Percentiles rank a stretch among this genome's conserved stretches.
These are phyloP conservation scores for Diglossa cyanea DNA, from an alignment of 2,797 vertebrate species.

Conservation along the genomic window DNA sequence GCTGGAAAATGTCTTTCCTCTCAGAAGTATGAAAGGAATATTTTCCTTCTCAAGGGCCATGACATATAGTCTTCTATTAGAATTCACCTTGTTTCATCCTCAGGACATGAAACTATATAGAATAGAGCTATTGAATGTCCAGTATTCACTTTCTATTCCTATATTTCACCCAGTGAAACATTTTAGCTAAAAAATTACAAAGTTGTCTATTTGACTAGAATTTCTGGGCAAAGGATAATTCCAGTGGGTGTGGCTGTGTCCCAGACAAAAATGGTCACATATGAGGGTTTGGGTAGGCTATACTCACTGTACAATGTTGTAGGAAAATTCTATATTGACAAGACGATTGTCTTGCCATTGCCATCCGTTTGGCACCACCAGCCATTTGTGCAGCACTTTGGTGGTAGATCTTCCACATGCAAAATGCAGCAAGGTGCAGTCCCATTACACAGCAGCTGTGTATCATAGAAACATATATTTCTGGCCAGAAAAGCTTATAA, in stretches of 20 bases:
- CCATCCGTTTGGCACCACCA: background rate
- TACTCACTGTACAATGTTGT: background rate
- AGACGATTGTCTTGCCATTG: background rate
- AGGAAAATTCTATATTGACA: background rate
- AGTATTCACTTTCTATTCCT: background rate
- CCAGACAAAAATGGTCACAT: background rate
- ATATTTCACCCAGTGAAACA: background rate
- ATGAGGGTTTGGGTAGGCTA: background rate
- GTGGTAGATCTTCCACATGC: background rate
- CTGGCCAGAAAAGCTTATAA: background rate
- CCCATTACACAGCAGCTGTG: background rate
- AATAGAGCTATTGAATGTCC: background rate
- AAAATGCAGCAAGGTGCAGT: background rate
- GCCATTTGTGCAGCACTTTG: background rate
- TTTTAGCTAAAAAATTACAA: background rate
- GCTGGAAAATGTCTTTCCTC: background rate
- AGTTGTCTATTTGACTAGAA: background rate
- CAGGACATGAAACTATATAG: background rate
- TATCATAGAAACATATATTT: background rate
- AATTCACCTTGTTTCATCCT: background rate
- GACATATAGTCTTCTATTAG: background rate
- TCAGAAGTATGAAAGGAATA: background rate
- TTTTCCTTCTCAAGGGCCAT: background rate
- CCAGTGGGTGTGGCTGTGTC: background rate
- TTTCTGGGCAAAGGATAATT: background rate